Evolutionary conservation across 2,113 vertebrate genomes (phyloP).

Genomic region (Brachyhypopomus gauderio): DNA sequence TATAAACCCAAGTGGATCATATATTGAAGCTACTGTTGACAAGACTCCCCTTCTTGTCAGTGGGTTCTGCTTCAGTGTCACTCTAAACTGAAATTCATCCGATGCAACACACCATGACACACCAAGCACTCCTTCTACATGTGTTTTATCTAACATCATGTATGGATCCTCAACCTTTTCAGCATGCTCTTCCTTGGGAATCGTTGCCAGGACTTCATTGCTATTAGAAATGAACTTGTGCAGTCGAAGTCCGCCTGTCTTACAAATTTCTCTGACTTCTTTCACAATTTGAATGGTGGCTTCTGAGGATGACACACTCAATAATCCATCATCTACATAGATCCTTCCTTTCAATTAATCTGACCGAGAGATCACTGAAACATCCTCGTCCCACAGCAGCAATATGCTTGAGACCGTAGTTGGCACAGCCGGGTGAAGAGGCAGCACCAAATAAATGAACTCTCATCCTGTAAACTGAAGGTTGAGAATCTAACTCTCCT

Average conservation of each 20-base stretch:
- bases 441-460: conserved; percentile 30
- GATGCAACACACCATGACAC: neutral
- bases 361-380: neutral
- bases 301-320: conserved; percentile 16
- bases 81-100: neutral
- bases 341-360: too few relatives aligned
- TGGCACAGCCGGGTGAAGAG: conserved; percentile 35
- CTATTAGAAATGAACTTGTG: neutral
- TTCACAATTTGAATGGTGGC: too few relatives aligned
- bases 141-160: neutral
- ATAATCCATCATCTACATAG: conserved; percentile 13
- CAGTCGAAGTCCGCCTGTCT: neutral
- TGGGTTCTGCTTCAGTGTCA: neutral
- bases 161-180: neutral
- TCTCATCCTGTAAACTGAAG: too few relatives aligned
- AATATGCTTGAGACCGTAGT: conserved; percentile 30
- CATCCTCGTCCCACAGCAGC: neutral
- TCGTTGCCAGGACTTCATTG: neutral
- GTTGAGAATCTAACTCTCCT: neutral
- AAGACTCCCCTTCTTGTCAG: neutral
- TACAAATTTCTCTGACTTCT: neutral
- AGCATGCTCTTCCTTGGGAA: too few relatives aligned
- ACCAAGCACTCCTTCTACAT: neutral
- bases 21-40: neutral
- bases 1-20: conserved; percentile 8